Evolutionary conservation across 2,888 invertebrate genomes (phyloP).

Genomic region (Orthonychiurus folsomi): DNA sequence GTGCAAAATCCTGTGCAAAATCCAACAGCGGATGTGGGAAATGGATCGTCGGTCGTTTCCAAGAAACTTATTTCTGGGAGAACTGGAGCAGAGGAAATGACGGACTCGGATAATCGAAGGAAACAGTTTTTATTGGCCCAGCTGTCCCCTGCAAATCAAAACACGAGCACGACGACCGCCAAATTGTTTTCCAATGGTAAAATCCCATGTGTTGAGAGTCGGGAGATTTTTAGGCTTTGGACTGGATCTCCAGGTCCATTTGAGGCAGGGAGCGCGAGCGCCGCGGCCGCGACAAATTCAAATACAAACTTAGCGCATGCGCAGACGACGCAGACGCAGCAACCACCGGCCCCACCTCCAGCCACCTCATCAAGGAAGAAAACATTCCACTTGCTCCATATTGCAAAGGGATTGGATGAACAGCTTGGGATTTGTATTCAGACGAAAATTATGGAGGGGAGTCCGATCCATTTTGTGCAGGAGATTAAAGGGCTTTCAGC

Average conservation of each 20-base stretch:
- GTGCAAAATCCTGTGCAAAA: slow-evolving; percentile 17
- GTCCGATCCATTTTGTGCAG: slow-evolving; percentile 29
- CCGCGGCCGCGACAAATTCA: slow-evolving; percentile 10
- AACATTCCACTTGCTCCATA: slow-evolving; percentile 36
- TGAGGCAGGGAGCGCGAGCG: background rate
- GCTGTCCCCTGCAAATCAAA: slow-evolving; percentile 6
- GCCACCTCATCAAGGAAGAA: slow-evolving; percentile 22
- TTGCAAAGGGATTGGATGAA: slow-evolving; percentile 31
- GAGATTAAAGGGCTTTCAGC: slow-evolving; percentile 27
- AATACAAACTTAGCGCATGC: background rate
- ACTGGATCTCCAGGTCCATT: slow-evolving; percentile 7
- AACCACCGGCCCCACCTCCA: slow-evolving; percentile 23
- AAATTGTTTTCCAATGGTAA: slow-evolving; percentile 7
- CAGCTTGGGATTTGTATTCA: slow-evolving; percentile 29
- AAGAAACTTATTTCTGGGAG: background rate
- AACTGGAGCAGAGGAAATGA: background rate
- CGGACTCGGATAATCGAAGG: background rate
- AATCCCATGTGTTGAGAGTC: slow-evolving; percentile 37
- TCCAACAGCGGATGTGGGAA: background rate
- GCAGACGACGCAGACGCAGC: background rate
- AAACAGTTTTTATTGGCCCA: slow-evolving; percentile 13
- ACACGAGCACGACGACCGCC: background rate
- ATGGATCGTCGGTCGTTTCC: background rate
- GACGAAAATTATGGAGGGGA: slow-evolving; percentile 13
- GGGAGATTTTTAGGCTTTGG: slow-evolving; percentile 38